A percentile compares a stretch with the other conserved stretches of the same genome.
These are phyloP conservation scores for Yponomeuta evonymella DNA, from an alignment of 2,888 invertebrate genomes.

Conservation along the genomic window DNA sequence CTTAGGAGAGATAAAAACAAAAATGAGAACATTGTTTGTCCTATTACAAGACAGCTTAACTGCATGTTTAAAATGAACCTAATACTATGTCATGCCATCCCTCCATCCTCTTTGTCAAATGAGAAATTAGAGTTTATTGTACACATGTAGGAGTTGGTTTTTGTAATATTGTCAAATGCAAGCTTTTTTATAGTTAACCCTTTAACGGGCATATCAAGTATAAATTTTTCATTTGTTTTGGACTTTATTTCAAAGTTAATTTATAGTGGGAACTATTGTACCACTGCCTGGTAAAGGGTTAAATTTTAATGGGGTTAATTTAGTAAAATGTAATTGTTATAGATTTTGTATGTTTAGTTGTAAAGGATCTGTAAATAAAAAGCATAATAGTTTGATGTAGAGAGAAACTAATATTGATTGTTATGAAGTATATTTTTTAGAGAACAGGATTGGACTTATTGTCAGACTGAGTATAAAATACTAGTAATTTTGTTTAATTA, in stretches of 20 bases:
- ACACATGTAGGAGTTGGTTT: background rate
- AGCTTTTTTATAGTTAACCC: background rate
- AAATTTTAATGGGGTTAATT: constrained; percentile 1
- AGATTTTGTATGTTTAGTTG: constrained; percentile 1
- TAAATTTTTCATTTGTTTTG: too few species aligned
- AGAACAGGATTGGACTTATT: constrained; percentile 49
- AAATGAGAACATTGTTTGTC: background rate
- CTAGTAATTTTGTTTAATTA: constrained; percentile 61
- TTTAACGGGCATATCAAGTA: too few species aligned
- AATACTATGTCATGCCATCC: too few species aligned
- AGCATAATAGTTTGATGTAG: constrained; percentile 39
- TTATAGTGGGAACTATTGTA: too few species aligned
- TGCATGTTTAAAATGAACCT: too few species aligned
- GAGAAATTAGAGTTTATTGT: too few species aligned
- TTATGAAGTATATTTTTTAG: constrained; percentile 46
- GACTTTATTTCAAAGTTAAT: too few species aligned
- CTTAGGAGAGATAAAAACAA: background rate
- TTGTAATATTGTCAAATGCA: background rate
- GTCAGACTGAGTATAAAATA: constrained; percentile 71
- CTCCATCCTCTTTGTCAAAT: too few species aligned
- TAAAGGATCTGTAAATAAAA: constrained; percentile 27
- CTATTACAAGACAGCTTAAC: background rate
- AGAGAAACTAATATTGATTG: constrained; percentile 37
- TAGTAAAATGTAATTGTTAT: background rate
- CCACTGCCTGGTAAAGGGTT: too few species aligned